Evolutionary conservation across 2,888 invertebrate species (phyloP).

Genomic region (Meganola albula): DNA sequence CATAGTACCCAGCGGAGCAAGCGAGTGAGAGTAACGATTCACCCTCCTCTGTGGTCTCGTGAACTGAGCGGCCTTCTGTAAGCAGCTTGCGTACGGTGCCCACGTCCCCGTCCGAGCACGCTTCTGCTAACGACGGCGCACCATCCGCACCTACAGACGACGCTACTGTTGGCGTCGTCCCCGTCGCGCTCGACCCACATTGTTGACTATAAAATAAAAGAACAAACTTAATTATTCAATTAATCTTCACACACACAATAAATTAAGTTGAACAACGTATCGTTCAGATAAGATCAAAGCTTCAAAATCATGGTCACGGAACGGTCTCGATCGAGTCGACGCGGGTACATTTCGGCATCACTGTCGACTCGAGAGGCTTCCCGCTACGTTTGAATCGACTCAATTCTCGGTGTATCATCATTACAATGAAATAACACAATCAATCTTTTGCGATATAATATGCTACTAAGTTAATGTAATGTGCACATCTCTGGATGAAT

Average conservation of each 20-base stretch:
- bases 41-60: constrained; percentile 98
- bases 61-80: constrained; percentile 94
- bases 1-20: constrained; percentile 98
- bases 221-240: constrained; percentile 1
- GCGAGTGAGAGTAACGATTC: constrained; percentile 97
- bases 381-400: constrained; percentile 43
- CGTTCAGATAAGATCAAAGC: constrained; percentile 76
- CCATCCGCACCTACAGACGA: constrained; percentile 66
- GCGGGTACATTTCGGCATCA: constrained; percentile 42
- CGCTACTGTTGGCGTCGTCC: constrained; percentile 70
- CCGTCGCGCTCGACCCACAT: constrained; percentile 66
- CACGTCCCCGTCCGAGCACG: constrained; percentile 96
- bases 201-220: constrained; percentile 54
- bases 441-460: too few relatives aligned
- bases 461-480: too few relatives aligned
- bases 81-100: constrained; percentile 93
- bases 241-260: background rate
- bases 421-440: too few relatives aligned
- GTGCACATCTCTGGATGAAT: too few relatives aligned
- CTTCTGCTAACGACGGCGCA: constrained; percentile 90
- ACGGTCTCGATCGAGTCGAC: constrained; percentile 56
- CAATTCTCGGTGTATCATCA: constrained; percentile 82
- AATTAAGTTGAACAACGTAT: background rate
- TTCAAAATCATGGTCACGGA: constrained; percentile 59
- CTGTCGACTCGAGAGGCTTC: constrained; percentile 46